A percentile compares a stretch with the other conserved stretches of the same genome.
Evolutionary conservation across 2,888 invertebrate species (phyloP).

Genomic region (Chloroclysta siterata): DNA sequence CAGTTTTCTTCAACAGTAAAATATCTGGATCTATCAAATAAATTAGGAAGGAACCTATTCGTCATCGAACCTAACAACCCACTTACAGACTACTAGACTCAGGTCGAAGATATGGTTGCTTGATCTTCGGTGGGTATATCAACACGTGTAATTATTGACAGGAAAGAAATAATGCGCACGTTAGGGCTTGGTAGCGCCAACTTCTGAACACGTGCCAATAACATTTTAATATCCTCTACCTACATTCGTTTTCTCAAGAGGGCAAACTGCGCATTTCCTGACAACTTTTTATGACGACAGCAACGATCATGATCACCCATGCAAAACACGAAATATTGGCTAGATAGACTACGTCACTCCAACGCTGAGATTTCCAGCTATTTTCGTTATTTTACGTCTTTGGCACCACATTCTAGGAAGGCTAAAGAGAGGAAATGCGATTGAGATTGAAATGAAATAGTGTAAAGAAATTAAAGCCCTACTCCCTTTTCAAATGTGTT

Average conservation of each 20-base stretch:
- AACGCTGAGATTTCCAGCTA: slow-evolving; percentile 65
- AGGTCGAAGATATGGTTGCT: not conserved
- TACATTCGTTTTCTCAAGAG: slow-evolving; percentile 52
- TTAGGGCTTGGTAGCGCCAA: slow-evolving; percentile 57
- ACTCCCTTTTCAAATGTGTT: too few species aligned
- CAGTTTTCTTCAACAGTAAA: slow-evolving; percentile 1
- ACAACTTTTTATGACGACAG: slow-evolving; percentile 58
- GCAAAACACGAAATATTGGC: slow-evolving; percentile 56
- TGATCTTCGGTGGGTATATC: not conserved
- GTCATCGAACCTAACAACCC: too few species aligned
- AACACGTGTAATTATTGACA: slow-evolving; percentile 66
- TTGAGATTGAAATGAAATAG: not conserved
- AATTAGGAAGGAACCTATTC: too few species aligned
- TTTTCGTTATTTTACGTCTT: slow-evolving; percentile 74
- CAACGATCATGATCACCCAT: slow-evolving; percentile 42
- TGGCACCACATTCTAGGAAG: slow-evolving; percentile 54
- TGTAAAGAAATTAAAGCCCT: not conserved
- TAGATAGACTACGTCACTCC: slow-evolving; percentile 59
- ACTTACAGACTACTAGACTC: not conserved
- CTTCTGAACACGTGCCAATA: slow-evolving; percentile 67
- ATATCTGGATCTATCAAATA: not conserved
- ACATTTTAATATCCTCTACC: slow-evolving; percentile 47
- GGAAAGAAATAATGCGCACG: slow-evolving; percentile 51
- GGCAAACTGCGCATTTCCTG: slow-evolving; percentile 74
- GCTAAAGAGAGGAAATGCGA: not conserved